Evolutionary conservation across 2,113 vertebrate genomes (phyloP).

Genomic region (Talpa occidentalis): DNA sequence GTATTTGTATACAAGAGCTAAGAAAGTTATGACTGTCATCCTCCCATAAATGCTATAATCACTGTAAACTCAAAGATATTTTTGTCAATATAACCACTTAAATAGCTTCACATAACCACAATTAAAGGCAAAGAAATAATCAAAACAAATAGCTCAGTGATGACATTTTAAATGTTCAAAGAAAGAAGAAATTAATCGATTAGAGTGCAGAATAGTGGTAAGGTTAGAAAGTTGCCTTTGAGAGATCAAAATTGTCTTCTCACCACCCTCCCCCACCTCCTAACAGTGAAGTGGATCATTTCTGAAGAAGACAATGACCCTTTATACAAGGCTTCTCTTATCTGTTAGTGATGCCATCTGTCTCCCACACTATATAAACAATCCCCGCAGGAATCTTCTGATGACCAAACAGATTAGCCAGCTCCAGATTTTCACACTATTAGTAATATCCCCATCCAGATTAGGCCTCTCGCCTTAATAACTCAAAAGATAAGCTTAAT

Average conservation of each 20-base stretch:
- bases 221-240: neutral
- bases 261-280: neutral
- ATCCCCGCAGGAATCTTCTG: slow-evolving; percentile 60
- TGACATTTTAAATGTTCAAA: neutral
- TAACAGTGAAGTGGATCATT: slow-evolving; percentile 54
- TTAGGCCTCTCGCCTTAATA: neutral
- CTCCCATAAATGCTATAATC: neutral
- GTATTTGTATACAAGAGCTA: neutral
- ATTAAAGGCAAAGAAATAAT: slow-evolving; percentile 2
- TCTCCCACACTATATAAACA: slow-evolving; percentile 75
- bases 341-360: slow-evolving; percentile 64
- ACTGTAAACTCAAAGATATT: slow-evolving; percentile 46
- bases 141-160: slow-evolving; percentile 42
- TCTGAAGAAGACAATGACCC: slow-evolving; percentile 42
- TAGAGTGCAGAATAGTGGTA: neutral
- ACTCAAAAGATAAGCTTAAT: slow-evolving; percentile 39
- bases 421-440: slow-evolving; percentile 81
- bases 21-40: neutral
- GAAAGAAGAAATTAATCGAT: slow-evolving; percentile 14
- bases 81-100: neutral
- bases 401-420: slow-evolving; percentile 67
- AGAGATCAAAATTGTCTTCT: neutral
- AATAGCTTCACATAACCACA: slow-evolving; percentile 18
- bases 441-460: slow-evolving; percentile 33
- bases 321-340: slow-evolving; percentile 59